phyloP scores from a whole-genome alignment of 2,888 invertebrate genomes.

The Oligia strigilis region DNA sequence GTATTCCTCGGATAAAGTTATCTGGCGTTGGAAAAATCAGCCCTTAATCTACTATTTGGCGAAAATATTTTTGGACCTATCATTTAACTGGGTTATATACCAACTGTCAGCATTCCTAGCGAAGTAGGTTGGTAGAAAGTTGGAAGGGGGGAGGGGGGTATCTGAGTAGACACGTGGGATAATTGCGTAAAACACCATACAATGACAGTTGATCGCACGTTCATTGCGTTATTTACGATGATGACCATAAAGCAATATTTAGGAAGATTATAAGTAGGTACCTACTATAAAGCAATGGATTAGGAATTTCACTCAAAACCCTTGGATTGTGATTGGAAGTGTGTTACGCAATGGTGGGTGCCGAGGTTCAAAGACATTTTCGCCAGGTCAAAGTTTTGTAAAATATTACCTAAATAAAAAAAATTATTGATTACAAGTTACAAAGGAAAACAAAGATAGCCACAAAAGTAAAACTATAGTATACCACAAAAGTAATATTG shows the following conservation, averaged over 20 bases:
- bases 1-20: too few relatives aligned
- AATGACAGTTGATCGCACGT: not conserved
- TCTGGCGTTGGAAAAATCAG: too few relatives aligned
- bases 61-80: slow-evolving; percentile 13
- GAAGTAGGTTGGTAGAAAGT: not conserved
- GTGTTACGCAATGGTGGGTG: not conserved
- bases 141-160: not conserved
- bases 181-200: not conserved
- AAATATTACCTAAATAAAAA: not conserved
- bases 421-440: too few relatives aligned
- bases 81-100: not conserved
- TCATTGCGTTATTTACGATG: not conserved
- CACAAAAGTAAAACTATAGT: too few relatives aligned
- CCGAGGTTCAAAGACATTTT: slow-evolving; percentile 2
- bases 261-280: too few relatives aligned
- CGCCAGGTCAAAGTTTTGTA: not conserved
- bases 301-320: not conserved
- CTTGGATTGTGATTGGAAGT: not conserved
- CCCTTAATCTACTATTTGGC: not conserved
- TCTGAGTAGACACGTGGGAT: not conserved
- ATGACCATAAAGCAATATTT: not conserved
- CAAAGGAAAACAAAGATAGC: too few relatives aligned
- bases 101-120: not conserved
- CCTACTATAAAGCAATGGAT: not conserved
- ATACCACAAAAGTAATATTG: too few relatives aligned